Percentiles rank a stretch among this genome's conserved stretches.
Conservation (phyloP, 2,888 invertebrate genomes). For the Pardosa pseudoannulata region DNA sequence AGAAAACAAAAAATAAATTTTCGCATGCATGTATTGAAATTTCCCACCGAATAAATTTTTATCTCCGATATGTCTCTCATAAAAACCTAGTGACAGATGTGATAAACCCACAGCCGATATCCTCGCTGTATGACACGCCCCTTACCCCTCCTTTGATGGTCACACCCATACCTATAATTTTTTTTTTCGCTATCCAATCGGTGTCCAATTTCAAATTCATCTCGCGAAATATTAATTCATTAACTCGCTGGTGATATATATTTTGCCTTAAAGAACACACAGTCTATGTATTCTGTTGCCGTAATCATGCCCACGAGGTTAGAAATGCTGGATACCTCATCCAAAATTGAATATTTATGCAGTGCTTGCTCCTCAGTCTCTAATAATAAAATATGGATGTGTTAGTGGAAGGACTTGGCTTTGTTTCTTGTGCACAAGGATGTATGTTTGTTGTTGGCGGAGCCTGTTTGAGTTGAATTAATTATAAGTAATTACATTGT, state of each 20-base stretch:
- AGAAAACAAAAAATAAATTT: too few relatives aligned
- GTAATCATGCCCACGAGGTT: neutral
- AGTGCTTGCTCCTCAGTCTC: neutral
- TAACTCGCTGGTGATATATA: neutral
- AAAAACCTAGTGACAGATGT: too few relatives aligned
- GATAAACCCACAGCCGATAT: too few relatives aligned
- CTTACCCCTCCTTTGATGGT: neutral
- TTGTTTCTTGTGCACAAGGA: neutral
- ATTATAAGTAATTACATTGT: constrained; percentile 12
- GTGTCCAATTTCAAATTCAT: too few relatives aligned
- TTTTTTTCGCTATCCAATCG: constrained; percentile 15
- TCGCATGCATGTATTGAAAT: too few relatives aligned
- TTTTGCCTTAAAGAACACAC: neutral
- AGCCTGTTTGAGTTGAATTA: constrained; percentile 4
- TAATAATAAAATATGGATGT: constrained; percentile 6
- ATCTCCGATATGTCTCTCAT: too few relatives aligned
- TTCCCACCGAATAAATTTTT: too few relatives aligned
- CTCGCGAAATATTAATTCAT: neutral
- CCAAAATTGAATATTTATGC: constrained; percentile 12
- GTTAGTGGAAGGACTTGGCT: neutral
- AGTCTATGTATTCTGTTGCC: too few relatives aligned
- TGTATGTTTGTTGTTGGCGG: neutral
- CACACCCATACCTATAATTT: constrained; percentile 29
- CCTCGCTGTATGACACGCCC: too few relatives aligned
- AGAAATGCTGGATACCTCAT: too few relatives aligned